phyloP scores from a whole-genome alignment of 2,797 vertebrate genomes.

The Chelon auratus region DNA sequence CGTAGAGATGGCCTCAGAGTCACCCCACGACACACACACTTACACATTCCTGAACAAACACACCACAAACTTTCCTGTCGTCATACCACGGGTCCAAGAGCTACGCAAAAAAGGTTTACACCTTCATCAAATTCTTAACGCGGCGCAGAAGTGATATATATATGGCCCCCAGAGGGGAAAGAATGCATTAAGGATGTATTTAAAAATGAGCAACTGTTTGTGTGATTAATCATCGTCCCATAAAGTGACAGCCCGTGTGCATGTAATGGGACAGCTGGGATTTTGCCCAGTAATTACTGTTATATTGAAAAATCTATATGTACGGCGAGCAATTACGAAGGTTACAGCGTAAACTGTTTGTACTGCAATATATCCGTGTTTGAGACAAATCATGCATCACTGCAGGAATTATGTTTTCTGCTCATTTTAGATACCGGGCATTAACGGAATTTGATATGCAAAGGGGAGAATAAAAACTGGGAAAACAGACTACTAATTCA shows the following conservation, averaged over 20 bases:
- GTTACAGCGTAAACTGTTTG: constrained; percentile 48
- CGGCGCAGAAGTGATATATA: constrained; percentile 39
- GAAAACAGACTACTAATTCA: constrained; percentile 12
- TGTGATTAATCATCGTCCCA: constrained; percentile 74
- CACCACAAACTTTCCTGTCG: constrained; percentile 22
- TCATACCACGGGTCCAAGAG: constrained; percentile 40
- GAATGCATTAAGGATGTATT: constrained; percentile 61
- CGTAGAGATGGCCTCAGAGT: constrained; percentile 38
- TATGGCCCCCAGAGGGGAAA: constrained; percentile 40
- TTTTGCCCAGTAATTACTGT: constrained; percentile 74
- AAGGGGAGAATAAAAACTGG: constrained; percentile 33
- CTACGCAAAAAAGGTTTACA: constrained; percentile 43
- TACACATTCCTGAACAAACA: constrained; percentile 36
- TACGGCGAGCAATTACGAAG: constrained; percentile 65
- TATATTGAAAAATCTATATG: constrained; percentile 79
- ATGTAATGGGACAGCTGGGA: constrained; percentile 71
- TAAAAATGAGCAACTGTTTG: constrained; percentile 66
- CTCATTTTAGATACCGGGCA: constrained; percentile 43
- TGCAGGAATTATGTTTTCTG: constrained; percentile 20
- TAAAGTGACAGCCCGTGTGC: constrained; percentile 55
- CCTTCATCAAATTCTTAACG: constrained; percentile 45
- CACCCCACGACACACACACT: constrained; percentile 14
- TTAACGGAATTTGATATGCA: constrained; percentile 31
- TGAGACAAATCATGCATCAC: constrained; percentile 34
- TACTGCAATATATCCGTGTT: constrained; percentile 32